Conservation (phyloP, 2,113 vertebrate genomes). For the Ptilonorhynchus violaceus region DNA sequence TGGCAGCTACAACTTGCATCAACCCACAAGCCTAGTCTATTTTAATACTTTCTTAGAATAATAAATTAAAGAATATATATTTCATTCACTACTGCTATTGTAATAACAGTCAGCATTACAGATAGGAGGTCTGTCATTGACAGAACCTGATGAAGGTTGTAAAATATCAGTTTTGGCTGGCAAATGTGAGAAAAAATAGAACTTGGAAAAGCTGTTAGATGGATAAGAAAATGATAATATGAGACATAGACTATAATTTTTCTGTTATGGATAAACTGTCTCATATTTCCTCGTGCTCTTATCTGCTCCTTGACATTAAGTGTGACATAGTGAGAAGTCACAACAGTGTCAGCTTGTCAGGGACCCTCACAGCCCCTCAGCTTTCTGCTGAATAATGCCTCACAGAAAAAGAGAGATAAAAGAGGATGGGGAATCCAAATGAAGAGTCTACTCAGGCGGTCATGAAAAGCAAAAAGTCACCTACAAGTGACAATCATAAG, state of each 20-base stretch:
- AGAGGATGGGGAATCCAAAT: background rate
- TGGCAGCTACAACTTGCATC: background rate
- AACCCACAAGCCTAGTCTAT: background rate
- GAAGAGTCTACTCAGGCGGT: background rate
- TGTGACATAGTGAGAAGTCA: background rate
- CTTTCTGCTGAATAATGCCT: background rate
- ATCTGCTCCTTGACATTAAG: background rate
- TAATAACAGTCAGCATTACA: background rate
- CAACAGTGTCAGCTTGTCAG: background rate
- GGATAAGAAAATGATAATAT: background rate
- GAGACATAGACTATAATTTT: background rate
- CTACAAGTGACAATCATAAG: background rate
- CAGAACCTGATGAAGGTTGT: background rate
- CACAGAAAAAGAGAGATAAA: background rate
- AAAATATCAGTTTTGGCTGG: background rate
- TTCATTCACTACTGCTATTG: background rate
- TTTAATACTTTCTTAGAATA: background rate
- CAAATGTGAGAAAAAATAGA: background rate
- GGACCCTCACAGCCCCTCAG: background rate
- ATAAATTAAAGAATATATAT: background rate
- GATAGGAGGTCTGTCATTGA: background rate
- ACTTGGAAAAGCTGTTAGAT: background rate
- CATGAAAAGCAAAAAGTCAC: background rate
- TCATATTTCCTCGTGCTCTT: background rate
- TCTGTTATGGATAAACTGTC: background rate